These are phyloP conservation scores for Hylyphantes graminicola DNA, from an alignment of 1,140 invertebrate species.

Conservation along the genomic window DNA sequence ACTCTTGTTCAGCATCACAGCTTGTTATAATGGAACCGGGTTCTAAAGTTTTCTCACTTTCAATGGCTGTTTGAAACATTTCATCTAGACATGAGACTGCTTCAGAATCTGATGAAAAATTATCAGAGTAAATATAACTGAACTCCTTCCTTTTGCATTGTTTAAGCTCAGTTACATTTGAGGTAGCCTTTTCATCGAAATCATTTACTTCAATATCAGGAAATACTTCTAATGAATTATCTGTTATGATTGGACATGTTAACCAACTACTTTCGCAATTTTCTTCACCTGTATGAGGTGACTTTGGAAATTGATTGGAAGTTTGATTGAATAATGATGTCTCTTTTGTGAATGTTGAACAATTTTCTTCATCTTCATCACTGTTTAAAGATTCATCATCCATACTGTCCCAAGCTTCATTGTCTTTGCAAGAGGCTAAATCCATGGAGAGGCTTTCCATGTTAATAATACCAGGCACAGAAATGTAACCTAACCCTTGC, in stretches of 20 bases:
- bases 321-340: not conserved
- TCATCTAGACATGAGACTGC: constrained; percentile 1
- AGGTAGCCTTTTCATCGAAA: not conserved
- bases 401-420: constrained; percentile 65
- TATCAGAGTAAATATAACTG: constrained; percentile 13
- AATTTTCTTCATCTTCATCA: constrained; percentile 64
- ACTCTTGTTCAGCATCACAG: constrained; percentile 29
- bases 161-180: constrained; percentile 23
- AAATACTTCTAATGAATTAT: not conserved
- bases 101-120: not conserved
- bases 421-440: constrained; percentile 66
- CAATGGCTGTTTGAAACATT: not conserved
- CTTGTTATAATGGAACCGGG: not conserved
- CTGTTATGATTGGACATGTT: constrained; percentile 24
- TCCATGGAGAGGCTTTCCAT: constrained; percentile 65
- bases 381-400: constrained; percentile 63
- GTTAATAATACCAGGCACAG: constrained; percentile 62
- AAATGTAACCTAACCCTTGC: constrained; percentile 63
- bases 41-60: constrained; percentile 17
- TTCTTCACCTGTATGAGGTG: constrained; percentile 25
- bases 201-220: not conserved
- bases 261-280: constrained; percentile 39
- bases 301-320: not conserved
- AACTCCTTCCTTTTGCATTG: constrained; percentile 28
- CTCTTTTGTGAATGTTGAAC: not conserved